Percentiles rank a stretch among this genome's conserved stretches.
These are phyloP conservation scores for Odontomyia ornata DNA, from an alignment of 2,888 invertebrate genomes.

Conservation along the genomic window DNA sequence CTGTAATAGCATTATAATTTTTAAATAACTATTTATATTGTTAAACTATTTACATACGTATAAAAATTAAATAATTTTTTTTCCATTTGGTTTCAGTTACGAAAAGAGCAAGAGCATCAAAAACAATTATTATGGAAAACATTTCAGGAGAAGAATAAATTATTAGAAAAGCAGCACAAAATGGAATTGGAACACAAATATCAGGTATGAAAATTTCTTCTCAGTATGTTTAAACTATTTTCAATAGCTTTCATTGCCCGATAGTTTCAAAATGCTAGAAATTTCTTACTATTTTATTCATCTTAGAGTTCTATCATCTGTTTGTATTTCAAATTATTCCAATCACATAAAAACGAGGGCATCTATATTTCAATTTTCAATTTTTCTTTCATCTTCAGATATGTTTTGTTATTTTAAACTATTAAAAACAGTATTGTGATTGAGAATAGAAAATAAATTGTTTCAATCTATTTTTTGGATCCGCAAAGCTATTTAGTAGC, in stretches of 20 bases:
- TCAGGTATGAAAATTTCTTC: constrained; percentile 70
- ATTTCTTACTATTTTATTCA: not conserved
- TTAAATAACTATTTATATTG: no score
- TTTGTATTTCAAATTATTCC: no score
- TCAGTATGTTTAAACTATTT: constrained; percentile 45
- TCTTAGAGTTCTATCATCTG: no score
- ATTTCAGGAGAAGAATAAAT: constrained; percentile 91
- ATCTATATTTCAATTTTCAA: no score
- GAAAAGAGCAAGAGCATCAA: constrained; percentile 92
- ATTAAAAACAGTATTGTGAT: no score
- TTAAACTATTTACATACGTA: no score
- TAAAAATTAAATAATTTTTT: constrained; percentile 45
- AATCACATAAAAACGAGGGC: not conserved
- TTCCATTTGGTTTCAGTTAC: constrained; percentile 73
- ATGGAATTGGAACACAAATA: constrained; percentile 88
- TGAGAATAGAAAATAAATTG: no score
- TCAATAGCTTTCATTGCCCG: not conserved
- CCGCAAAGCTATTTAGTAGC: no score
- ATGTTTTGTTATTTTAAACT: no score
- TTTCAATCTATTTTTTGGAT: no score
- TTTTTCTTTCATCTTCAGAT: no score
- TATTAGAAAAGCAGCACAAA: constrained; percentile 89
- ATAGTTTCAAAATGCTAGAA: not conserved
- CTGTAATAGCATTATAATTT: not conserved
- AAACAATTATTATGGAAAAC: constrained; percentile 90